A percentile compares a stretch with the other conserved stretches of the same genome.
phyloP scores from a whole-genome alignment of 2,888 invertebrate species.

The Zelleria hepariella region DNA sequence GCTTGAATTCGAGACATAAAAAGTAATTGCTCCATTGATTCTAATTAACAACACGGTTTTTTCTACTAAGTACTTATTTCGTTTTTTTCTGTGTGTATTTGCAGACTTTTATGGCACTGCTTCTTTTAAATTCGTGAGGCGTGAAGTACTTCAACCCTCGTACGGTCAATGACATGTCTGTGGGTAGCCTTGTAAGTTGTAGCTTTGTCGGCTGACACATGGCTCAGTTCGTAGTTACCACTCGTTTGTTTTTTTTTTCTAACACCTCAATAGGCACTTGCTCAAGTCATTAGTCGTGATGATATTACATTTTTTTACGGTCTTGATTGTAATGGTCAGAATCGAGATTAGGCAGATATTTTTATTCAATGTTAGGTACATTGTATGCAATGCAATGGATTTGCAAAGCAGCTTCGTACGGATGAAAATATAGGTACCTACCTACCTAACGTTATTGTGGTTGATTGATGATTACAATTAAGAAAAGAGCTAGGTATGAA shows the following conservation, averaged over 20 bases:
- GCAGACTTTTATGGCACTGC: background rate
- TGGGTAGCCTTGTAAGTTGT: background rate
- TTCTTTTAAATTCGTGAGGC: background rate
- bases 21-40: no score
- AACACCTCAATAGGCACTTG: background rate
- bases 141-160: conserved; percentile 2
- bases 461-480: no score
- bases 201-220: background rate
- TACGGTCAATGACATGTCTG: background rate
- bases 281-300: background rate
- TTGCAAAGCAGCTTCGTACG: no score
- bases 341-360: background rate
- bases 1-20: no score
- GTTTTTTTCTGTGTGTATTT: background rate
- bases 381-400: no score
- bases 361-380: background rate
- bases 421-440: no score
- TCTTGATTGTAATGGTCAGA: no score
- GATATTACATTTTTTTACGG: background rate
- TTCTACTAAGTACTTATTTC: no score
- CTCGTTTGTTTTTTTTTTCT: background rate
- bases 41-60: no score
- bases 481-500: no score
- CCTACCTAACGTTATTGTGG: no score
- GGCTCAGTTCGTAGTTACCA: background rate